Percentiles rank a stretch among this genome's conserved stretches.
phyloP scores from a whole-genome alignment of 2,797 vertebrate genomes.

The Triplophysa bombifrons region DNA sequence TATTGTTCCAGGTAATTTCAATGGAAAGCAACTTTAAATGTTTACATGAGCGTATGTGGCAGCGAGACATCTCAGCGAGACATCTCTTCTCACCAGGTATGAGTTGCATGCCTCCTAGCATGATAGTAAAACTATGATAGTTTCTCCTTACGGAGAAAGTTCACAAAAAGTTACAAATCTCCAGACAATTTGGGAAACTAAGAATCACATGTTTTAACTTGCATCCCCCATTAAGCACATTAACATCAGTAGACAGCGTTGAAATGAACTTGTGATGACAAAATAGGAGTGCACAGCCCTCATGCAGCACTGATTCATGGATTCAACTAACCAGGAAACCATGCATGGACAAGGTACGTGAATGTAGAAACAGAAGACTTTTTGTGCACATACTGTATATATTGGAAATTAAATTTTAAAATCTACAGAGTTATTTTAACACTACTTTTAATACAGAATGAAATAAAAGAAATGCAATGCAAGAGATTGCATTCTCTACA shows the following conservation, averaged over 20 bases:
- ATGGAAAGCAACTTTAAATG: too few relatives aligned
- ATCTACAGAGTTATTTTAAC: too few relatives aligned
- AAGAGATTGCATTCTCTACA: not conserved
- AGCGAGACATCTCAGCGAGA: not conserved
- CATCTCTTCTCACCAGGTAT: not conserved
- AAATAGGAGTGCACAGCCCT: constrained; percentile 19
- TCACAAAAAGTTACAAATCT: not conserved
- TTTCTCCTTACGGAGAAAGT: not conserved
- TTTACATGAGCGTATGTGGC: not conserved
- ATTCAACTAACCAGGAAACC: constrained; percentile 12
- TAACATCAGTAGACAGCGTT: not conserved
- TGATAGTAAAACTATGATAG: too few relatives aligned
- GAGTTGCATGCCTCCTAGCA: not conserved
- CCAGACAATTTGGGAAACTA: not conserved
- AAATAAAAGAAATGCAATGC: not conserved
- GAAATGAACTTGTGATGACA: constrained; percentile 24
- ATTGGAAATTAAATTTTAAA: not conserved
- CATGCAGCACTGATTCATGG: constrained; percentile 27
- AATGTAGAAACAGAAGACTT: not conserved
- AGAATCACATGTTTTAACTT: not conserved
- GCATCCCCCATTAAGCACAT: constrained; percentile 37
- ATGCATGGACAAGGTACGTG: too few relatives aligned
- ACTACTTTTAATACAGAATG: too few relatives aligned
- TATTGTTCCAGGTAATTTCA: too few relatives aligned
- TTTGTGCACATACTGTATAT: not conserved